Evolutionary conservation across 2,797 vertebrate species (phyloP), one percentile per base, ranked within the genome.

Genomic region (Poeciliopsis presidionis): DNA sequence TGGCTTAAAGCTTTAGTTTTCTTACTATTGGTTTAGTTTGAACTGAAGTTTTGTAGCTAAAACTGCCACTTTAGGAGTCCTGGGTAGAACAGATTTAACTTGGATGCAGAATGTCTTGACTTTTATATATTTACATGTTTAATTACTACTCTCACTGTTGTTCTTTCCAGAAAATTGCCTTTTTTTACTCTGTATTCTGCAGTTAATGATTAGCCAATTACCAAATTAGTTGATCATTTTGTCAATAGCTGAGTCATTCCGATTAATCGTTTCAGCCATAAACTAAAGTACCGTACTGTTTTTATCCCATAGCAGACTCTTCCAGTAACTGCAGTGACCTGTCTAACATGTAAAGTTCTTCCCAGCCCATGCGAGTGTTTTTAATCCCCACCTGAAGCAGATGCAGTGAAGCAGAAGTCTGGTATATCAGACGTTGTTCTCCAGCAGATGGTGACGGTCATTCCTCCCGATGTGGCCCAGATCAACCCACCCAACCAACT

Each of bases 391-490:
- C 20, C 72, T 47, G 45, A 16, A 59, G 18, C 83, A 93, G 93
- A 81, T 77, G 51, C 70, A 39, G 63, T 87, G 28, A 94, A 93
- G 84, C 90, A 79, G 55, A 90, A 71, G 49, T 82, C 94, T 39
- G 82, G 87, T 0, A 41, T 93, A 45, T 95, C 95, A 67, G 94
- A 95, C 80, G 94, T 95, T 53, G 86, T 94, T 82, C 87, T 95
- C 70, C 94, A 95, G 80, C 95, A 96, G 82, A 94, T 93, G 0
- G 88, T 94, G 77, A 95, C 91, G 0, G 91, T 95, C 73, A 88
- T 95, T 69, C 93, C 94, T 76, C 82, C 93, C 5, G 81, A 93
- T 55, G 86, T 75, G 43, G 81, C 88, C 72, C 84, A 83, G 47
- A 77, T 88, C n/a, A 82, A 87, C 73, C 85, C 89, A 6, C 77